Conservation (phyloP, 2,113 vertebrate genomes). For the Dromas ardeola region DNA sequence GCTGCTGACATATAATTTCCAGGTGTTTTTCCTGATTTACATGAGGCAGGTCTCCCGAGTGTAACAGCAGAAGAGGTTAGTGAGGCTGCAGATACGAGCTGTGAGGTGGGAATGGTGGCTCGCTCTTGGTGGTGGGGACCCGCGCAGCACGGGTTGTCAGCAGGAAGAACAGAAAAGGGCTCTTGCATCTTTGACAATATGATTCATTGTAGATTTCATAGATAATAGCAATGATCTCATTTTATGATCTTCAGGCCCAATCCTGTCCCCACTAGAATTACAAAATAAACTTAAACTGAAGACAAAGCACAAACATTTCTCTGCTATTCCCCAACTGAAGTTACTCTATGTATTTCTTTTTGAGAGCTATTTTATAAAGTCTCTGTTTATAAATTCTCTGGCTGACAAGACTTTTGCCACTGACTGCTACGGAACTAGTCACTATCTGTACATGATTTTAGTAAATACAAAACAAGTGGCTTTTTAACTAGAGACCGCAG, state of each 20-base stretch:
- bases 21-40: not conserved
- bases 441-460: not conserved
- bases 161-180: not conserved
- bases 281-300: not conserved
- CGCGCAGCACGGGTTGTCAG: not conserved
- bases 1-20: not conserved
- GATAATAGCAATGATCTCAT: not conserved
- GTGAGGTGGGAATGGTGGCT: not conserved
- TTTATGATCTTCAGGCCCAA: not conserved
- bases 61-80: not conserved
- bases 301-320: not conserved
- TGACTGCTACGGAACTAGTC: not conserved
- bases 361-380: not conserved
- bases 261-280: not conserved
- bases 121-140: not conserved
- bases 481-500: not conserved
- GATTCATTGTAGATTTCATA: not conserved
- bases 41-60: not conserved
- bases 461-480: not conserved
- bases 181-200: accelerated
- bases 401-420: not conserved
- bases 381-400: not conserved
- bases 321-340: not conserved
- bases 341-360: not conserved
- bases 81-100: not conserved